Percentiles rank a stretch among this genome's conserved stretches.
phyloP scores from a whole-genome alignment of 2,797 vertebrate species.

The Nothura maculosa region DNA sequence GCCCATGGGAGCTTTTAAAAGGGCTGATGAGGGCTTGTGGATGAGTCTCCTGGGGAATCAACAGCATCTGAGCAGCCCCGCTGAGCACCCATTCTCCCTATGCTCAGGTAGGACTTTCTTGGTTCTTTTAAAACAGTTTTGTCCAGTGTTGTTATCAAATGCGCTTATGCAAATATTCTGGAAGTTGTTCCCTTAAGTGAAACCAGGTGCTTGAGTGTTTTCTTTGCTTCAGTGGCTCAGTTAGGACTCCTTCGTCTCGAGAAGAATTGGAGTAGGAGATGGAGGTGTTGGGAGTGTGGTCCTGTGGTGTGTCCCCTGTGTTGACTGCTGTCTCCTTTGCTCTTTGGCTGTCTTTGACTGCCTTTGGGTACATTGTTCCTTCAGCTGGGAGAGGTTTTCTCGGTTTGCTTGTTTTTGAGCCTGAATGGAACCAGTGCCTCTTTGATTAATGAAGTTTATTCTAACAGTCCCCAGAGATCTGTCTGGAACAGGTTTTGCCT shows the following conservation, averaged over 20 bases:
- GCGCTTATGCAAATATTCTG: background rate
- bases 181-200: fast-evolving
- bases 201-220: background rate
- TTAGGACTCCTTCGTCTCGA: background rate
- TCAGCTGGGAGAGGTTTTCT: background rate
- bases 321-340: background rate
- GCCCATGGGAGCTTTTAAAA: background rate
- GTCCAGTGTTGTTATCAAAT: background rate
- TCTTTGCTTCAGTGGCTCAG: background rate
- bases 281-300: background rate
- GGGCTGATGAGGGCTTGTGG: too few species aligned
- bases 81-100: fast-evolving
- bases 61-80: fast-evolving
- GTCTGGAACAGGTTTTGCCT: background rate
- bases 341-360: background rate
- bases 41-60: background rate
- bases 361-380: background rate
- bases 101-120: fast-evolving
- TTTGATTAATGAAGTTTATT: background rate
- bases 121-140: background rate
- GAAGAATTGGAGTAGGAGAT: background rate
- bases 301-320: too few species aligned
- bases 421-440: background rate
- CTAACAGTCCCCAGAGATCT: background rate
- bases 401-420: background rate